phyloP scores from a whole-genome alignment of 2,113 vertebrate genomes.

The Corydoras maculifer region DNA sequence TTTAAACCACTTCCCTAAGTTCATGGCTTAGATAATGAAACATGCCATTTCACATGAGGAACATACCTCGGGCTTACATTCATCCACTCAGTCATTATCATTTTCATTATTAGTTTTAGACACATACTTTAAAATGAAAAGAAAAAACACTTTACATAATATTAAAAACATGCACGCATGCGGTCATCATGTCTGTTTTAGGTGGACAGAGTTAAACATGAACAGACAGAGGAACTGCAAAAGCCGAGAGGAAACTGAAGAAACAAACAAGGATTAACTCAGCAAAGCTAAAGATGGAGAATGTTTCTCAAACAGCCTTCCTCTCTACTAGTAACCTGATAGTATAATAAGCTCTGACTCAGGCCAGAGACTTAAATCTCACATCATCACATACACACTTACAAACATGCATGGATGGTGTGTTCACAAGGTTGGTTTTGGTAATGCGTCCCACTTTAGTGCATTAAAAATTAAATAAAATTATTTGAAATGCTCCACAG shows the following conservation, averaged over 20 bases:
- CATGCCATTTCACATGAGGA: constrained; percentile 24
- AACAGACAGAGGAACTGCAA: too few species aligned
- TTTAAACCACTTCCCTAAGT: constrained; percentile 34
- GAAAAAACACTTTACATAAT: too few species aligned
- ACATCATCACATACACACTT: background rate
- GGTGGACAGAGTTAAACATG: too few species aligned
- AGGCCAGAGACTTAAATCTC: constrained; percentile 15
- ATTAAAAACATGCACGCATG: too few species aligned
- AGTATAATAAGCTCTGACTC: constrained; percentile 38
- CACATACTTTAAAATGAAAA: background rate
- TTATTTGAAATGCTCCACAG: too few species aligned
- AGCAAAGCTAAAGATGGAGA: constrained; percentile 20
- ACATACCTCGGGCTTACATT: too few species aligned
- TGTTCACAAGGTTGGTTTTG: too few species aligned
- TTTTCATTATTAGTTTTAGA: background rate
- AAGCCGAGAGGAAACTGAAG: too few species aligned
- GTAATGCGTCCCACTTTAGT: too few species aligned
- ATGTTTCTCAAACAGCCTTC: constrained; percentile 20
- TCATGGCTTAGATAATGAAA: constrained; percentile 35
- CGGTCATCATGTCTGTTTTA: too few species aligned
- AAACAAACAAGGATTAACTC: background rate
- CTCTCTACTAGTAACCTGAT: constrained; percentile 34
- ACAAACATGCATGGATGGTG: background rate
- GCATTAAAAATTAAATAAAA: too few species aligned
- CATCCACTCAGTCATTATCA: too few species aligned